These are phyloP conservation scores for Piezodorus guildinii DNA, from an alignment of 1,140 invertebrate species.

Conservation along the genomic window DNA sequence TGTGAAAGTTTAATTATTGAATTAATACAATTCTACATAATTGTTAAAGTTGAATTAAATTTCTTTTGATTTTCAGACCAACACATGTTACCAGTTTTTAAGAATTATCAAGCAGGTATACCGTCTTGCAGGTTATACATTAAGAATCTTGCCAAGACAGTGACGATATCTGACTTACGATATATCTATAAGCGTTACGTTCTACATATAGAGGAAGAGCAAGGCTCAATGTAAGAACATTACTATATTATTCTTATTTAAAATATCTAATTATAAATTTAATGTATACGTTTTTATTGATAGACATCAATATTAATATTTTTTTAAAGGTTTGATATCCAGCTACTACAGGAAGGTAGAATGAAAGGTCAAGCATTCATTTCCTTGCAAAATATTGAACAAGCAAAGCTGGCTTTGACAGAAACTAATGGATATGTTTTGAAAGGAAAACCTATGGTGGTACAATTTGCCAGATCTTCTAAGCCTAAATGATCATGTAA, in stretches of 20 bases:
- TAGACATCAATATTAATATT: slow-evolving; percentile 7
- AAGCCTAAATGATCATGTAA: slow-evolving; percentile 33
- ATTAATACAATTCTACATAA: not conserved
- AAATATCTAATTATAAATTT: no score
- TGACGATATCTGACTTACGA: slow-evolving; percentile 60
- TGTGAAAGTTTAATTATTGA: not conserved
- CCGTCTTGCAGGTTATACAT: slow-evolving; percentile 77
- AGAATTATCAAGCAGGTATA: slow-evolving; percentile 72
- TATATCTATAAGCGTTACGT: slow-evolving; percentile 66
- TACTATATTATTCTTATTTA: no score
- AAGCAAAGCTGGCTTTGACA: slow-evolving; percentile 60
- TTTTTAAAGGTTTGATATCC: slow-evolving; percentile 59
- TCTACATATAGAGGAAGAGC: slow-evolving; percentile 37
- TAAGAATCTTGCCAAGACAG: slow-evolving; percentile 80
- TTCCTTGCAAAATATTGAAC: slow-evolving; percentile 56
- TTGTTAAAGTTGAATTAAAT: not conserved
- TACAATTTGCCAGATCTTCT: slow-evolving; percentile 68
- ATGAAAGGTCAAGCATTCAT: slow-evolving; percentile 96
- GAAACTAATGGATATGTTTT: slow-evolving; percentile 84
- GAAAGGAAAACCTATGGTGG: slow-evolving; percentile 80
- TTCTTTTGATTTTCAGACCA: slow-evolving; percentile 45
- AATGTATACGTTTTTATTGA: no score
- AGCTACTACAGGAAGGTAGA: slow-evolving; percentile 84
- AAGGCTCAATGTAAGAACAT: slow-evolving; percentile 30
- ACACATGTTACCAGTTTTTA: slow-evolving; percentile 66